Conservation (phyloP, 2,888 invertebrate species). For the Drosophila subquinaria region DNA sequence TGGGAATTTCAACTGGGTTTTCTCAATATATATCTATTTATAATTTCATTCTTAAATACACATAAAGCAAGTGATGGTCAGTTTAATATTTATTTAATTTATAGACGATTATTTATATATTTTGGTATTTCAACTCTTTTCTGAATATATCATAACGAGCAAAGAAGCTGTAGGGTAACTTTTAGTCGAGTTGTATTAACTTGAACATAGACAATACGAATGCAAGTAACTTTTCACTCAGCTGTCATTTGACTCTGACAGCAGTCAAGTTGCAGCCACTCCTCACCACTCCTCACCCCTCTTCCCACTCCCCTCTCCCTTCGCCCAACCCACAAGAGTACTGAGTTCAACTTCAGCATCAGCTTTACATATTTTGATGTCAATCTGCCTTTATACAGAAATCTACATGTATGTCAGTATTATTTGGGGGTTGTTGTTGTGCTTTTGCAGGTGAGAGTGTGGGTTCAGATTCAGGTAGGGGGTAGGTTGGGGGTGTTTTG, state of each 20-base stretch:
- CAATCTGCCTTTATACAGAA: constrained; percentile 25
- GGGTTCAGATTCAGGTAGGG: not conserved
- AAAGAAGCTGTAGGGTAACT: not conserved
- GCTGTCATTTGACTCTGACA: constrained; percentile 64
- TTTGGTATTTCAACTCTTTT: no score
- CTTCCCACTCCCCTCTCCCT: not conserved
- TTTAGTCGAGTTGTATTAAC: not conserved
- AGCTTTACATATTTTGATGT: constrained; percentile 48
- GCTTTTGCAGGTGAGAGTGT: constrained; percentile 65
- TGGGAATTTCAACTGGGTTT: no score
- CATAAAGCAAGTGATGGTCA: no score
- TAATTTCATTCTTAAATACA: no score
- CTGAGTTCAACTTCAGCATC: not conserved
- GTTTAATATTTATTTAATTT: no score
- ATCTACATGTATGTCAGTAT: constrained; percentile 20
- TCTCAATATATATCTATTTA: no score
- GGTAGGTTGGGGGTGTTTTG: constrained; percentile 14
- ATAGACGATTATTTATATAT: no score
- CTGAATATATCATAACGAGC: no score
- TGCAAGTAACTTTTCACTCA: constrained; percentile 40
- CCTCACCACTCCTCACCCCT: no score
- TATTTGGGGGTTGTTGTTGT: constrained; percentile 64
- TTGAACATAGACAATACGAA: constrained; percentile 1
- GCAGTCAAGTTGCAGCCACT: constrained; percentile 44
- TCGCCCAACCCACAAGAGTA: no score